phyloP scores from a whole-genome alignment of 2,113 vertebrate genomes.

The Anarhynchus alexandrinus region DNA sequence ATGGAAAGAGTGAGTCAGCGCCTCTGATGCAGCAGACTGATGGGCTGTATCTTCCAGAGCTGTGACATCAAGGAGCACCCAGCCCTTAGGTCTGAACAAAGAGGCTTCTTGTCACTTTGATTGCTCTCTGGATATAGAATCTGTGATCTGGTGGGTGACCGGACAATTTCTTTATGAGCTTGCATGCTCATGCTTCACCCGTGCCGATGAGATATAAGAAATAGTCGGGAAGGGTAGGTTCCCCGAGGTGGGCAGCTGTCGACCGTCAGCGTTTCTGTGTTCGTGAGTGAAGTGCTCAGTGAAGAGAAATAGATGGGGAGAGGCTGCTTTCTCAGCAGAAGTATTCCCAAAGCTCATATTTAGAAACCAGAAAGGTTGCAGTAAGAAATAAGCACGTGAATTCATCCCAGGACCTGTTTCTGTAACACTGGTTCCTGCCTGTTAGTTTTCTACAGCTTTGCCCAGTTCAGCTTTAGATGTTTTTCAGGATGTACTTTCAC shows the following conservation, averaged over 20 bases:
- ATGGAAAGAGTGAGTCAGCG: neutral
- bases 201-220: accelerated
- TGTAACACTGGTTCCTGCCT: neutral
- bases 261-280: neutral
- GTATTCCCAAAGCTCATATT: neutral
- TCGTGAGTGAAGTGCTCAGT: neutral
- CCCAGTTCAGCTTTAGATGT: neutral
- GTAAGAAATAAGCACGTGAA: neutral
- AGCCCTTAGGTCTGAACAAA: neutral
- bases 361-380: neutral
- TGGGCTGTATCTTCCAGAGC: neutral
- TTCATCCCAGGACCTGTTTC: neutral
- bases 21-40: neutral
- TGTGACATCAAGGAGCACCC: neutral
- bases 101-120: neutral
- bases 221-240: neutral
- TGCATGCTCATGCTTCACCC: neutral
- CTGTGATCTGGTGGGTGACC: neutral
- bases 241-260: neutral
- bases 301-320: neutral
- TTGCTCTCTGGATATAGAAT: neutral
- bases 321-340: neutral
- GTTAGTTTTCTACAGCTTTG: neutral
- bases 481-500: neutral
- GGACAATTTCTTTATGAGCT: neutral